Conservation (phyloP, 2,888 invertebrate genomes). For the Diarsia dahlii region DNA sequence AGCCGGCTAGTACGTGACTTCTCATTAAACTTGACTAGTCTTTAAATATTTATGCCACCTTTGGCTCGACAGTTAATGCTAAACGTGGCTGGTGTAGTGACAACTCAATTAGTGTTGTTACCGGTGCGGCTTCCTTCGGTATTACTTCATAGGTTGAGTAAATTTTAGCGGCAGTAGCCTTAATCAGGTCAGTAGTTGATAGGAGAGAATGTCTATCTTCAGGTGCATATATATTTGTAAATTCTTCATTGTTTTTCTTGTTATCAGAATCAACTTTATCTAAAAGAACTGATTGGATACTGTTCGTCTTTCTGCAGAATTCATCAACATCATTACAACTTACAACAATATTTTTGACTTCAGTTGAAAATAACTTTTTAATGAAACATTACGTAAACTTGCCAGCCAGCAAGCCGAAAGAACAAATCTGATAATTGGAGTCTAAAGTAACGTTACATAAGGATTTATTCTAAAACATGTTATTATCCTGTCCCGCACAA, state of each 20-base stretch:
- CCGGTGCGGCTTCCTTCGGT: slow-evolving; percentile 43
- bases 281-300: not conserved
- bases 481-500: slow-evolving; percentile 12
- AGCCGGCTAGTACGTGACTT: slow-evolving; percentile 41
- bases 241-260: not conserved
- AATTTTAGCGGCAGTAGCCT: slow-evolving; percentile 11
- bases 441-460: slow-evolving; percentile 8
- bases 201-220: not conserved
- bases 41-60: slow-evolving; percentile 48
- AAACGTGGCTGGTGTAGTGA: slow-evolving; percentile 43
- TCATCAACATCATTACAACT: not conserved
- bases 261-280: not conserved
- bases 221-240: not conserved
- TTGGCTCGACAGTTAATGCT: slow-evolving; percentile 40
- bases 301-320: not conserved
- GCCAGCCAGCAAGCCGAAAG: not conserved
- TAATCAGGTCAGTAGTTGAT: slow-evolving; percentile 18
- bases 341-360: not conserved
- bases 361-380: not conserved
- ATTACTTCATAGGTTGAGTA: slow-evolving; percentile 31
- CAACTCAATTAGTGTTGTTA: slow-evolving; percentile 60
- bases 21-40: slow-evolving; percentile 30
- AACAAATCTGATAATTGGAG: slow-evolving; percentile 8
- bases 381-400: not conserved
- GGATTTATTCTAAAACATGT: slow-evolving; percentile 27